Base-by-base conservation (phyloP, 2,113 vertebrate genomes). In the Passer montanus region DNA sequence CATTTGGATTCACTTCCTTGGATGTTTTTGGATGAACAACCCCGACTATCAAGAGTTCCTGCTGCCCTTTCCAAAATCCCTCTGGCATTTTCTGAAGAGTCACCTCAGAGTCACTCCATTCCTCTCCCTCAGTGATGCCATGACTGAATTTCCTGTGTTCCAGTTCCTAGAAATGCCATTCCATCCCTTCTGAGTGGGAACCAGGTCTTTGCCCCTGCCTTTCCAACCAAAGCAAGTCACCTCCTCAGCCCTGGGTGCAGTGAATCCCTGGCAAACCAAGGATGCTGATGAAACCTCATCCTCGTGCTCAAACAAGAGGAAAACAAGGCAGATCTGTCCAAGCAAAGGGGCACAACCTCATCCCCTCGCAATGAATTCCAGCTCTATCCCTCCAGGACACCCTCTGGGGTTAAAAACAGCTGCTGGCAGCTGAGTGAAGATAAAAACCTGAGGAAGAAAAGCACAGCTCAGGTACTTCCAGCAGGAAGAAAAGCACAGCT, bases 81-180 rank as follows among this genome's bases (percentile, higher is more conserved):
- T 28, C n/a, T 8, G 15, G 15, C 60, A 47, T 33, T 59, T 50
- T 50, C 39, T 47, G 0, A 37, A 20, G 22, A 59, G 41, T 44
- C 66, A 69, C 28, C 53, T 23, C 13, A 22, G 62, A 70, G 39
- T 50, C 69, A 58, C 21, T 30, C 4, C 1, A 19, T 30, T 46
- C 60, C 30, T 58, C 19, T 13, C 56, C 77, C 81, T 44, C 0
- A 4, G 43, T 0, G 33, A 75, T 22, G 44, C 50, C 64, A 39
- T 3, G 30, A 43, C 17, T 1, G 5, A 30, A 18, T 7, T 39
- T 16, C 41, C 81, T 46, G 49, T 0, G 0, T 4, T 11, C 5
- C 13, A 23, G 21, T 1, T 47, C 82, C 74, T 3, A 22, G 24
- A 78, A 58, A 66, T 13, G 46, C 24, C 4, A 2, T 27, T 28